These are phyloP conservation scores for Psephotus haematonotus DNA, from an alignment of 2,113 vertebrate species.

Conservation along the genomic window DNA sequence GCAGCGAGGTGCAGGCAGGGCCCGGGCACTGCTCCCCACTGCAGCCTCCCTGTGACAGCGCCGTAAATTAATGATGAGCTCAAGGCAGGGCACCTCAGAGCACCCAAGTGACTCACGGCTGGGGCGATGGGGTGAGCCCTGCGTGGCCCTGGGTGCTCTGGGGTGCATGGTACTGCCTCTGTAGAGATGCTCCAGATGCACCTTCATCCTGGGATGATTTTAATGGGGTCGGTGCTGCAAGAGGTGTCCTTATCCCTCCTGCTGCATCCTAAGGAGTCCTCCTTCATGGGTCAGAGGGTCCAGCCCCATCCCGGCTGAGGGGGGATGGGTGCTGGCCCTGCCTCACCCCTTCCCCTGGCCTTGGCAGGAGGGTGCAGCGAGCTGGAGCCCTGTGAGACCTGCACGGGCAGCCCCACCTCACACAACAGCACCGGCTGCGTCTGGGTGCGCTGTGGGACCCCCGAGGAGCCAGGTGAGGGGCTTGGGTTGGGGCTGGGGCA, in stretches of 20 bases:
- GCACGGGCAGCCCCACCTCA: not conserved
- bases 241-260: not conserved
- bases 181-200: accelerated
- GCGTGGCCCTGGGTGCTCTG: not conserved
- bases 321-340: accelerated
- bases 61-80: conserved; percentile 40
- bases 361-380: not conserved
- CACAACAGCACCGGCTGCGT: conserved; percentile 11
- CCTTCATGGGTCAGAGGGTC: not conserved
- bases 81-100: not conserved
- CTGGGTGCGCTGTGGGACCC: conserved; percentile 41
- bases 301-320: accelerated
- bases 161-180: not conserved
- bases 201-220: accelerated
- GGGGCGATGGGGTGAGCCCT: not conserved
- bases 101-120: not conserved
- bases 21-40: accelerated
- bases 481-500: too few relatives aligned
- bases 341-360: not conserved
- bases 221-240: accelerated
- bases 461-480: conserved; percentile 34
- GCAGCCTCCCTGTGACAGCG: not conserved
- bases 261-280: accelerated
- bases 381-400: conserved; percentile 19
- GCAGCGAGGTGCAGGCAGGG: not conserved